Evolutionary conservation across 2,113 vertebrate species (phyloP).

Genomic region (Aplodontia rufa): DNA sequence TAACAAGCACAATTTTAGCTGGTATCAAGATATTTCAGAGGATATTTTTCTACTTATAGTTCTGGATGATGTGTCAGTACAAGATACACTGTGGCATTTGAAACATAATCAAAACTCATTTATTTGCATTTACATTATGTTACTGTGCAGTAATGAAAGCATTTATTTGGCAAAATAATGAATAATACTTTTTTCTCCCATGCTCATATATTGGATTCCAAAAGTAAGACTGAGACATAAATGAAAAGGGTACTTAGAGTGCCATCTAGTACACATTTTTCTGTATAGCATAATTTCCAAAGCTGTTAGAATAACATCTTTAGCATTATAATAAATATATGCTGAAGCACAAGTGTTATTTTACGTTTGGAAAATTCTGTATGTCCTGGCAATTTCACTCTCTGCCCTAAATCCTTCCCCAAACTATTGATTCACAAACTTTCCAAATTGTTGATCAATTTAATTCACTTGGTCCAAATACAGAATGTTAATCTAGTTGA

Average conservation of each 20-base stretch:
- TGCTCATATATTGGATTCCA: constrained; percentile 25
- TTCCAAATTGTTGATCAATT: neutral
- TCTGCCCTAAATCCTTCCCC: neutral
- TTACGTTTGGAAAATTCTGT: neutral
- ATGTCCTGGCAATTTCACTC: neutral
- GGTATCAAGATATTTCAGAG: neutral
- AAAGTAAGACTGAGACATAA: constrained; percentile 46
- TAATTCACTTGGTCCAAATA: neutral
- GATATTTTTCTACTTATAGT: neutral
- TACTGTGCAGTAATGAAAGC: neutral
- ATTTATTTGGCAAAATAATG: constrained; percentile 43
- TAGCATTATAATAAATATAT: neutral
- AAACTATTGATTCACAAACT: neutral
- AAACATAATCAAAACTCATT: neutral
- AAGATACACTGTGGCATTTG: constrained; percentile 2
- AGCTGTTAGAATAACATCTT: constrained; percentile 33
- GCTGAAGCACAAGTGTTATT: neutral
- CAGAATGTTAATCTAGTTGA: constrained; percentile 31
- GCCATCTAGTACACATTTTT: constrained; percentile 79
- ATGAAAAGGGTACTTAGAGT: constrained; percentile 76
- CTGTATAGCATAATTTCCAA: constrained; percentile 74
- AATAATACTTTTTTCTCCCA: neutral
- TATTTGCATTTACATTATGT: neutral
- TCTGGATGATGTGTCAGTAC: neutral
- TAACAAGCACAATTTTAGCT: neutral